Evolutionary conservation across 2,113 vertebrate species (phyloP).

Genomic region (Oncorhynchus masou): DNA sequence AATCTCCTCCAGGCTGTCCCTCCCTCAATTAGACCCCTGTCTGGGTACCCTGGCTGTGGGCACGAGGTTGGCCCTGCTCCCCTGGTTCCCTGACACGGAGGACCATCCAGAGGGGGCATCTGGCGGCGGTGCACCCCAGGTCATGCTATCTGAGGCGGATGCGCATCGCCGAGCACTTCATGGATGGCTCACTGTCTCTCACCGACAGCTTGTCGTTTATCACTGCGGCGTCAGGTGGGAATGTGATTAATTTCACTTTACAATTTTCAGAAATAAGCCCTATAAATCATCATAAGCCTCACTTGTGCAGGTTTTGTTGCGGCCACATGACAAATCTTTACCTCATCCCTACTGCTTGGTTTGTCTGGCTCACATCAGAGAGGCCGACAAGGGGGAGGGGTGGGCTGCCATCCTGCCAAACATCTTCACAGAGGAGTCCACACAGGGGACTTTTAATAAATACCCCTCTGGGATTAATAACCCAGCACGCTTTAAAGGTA

Average conservation of each 20-base stretch:
- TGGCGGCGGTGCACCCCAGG: slow-evolving; percentile 66
- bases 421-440: neutral
- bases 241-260: slow-evolving; percentile 82
- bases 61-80: slow-evolving; percentile 30
- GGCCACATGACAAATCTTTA: slow-evolving; percentile 74
- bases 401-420: neutral
- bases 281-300: slow-evolving; percentile 78
- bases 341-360: slow-evolving; percentile 51
- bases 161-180: slow-evolving; percentile 60
- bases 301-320: slow-evolving; percentile 54
- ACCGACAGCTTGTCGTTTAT: slow-evolving; percentile 80
- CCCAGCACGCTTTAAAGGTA: slow-evolving; percentile 33
- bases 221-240: slow-evolving; percentile 77
- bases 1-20: slow-evolving; percentile 59
- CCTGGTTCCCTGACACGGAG: slow-evolving; percentile 34
- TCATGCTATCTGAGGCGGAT: slow-evolving; percentile 74
- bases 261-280: slow-evolving; percentile 82
- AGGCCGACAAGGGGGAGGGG: slow-evolving; percentile 3
- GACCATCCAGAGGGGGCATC: slow-evolving; percentile 65
- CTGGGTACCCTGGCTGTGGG: slow-evolving; percentile 46
- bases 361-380: slow-evolving; percentile 11
- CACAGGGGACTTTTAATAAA: slow-evolving; percentile 31
- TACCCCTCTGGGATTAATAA: slow-evolving; percentile 40
- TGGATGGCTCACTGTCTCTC: slow-evolving; percentile 78
- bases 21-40: slow-evolving; percentile 61